Conservation (phyloP, 1,140 invertebrate species). For the Ericerus pela region DNA sequence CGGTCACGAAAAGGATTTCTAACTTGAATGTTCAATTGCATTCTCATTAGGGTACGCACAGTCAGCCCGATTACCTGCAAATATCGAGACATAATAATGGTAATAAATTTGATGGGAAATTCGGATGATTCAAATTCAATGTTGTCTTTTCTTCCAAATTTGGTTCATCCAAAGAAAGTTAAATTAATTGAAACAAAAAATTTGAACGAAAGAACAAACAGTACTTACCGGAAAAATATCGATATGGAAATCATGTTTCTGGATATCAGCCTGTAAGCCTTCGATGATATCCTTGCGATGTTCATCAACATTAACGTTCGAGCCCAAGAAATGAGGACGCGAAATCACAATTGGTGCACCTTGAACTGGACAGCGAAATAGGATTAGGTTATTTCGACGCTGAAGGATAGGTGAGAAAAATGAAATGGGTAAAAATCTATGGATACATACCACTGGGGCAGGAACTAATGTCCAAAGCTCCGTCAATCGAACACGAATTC, state of each 20-base stretch:
- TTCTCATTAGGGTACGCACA: conserved; percentile 22
- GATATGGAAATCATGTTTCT: conserved; percentile 63
- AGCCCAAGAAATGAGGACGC: conserved; percentile 22
- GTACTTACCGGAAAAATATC: conserved; percentile 63
- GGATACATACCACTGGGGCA: conserved; percentile 13
- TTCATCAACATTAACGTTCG: conserved; percentile 36
- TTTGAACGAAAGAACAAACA: not conserved
- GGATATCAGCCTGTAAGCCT: conserved; percentile 57
- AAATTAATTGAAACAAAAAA: not conserved
- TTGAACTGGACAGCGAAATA: conserved; percentile 9
- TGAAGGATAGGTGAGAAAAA: not conserved
- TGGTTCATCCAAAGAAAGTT: too few species aligned
- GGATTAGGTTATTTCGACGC: not conserved
- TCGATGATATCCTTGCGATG: conserved; percentile 61
- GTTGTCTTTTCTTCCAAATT: too few species aligned
- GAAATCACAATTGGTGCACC: conserved; percentile 23
- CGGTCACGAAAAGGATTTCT: conserved; percentile 16
- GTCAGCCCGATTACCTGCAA: conserved; percentile 24
- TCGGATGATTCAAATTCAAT: too few species aligned
- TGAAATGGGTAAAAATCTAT: not conserved
- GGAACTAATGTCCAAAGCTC: conserved; percentile 14
- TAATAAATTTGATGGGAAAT: too few species aligned
- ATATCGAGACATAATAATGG: too few species aligned
- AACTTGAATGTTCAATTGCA: conserved; percentile 24
- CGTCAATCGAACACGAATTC: conserved; percentile 10